Base-by-base conservation (phyloP, 2,113 vertebrate species). In the Erinaceus europaeus region DNA sequence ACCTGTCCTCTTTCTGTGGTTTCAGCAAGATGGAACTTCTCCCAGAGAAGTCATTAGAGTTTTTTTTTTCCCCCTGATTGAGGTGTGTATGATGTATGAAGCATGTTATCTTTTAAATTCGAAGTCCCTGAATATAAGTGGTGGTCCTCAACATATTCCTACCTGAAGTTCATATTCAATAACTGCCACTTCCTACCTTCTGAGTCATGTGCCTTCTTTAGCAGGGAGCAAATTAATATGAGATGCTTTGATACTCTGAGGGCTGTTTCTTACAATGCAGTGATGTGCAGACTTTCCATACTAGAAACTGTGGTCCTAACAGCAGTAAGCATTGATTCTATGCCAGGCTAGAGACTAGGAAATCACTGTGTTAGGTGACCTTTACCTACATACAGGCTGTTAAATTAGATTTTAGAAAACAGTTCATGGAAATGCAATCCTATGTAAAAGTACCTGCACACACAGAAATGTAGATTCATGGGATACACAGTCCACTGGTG, bases 391-490 rank as follows among this genome's bases (percentile, higher is more conserved):
- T 86, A 57, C 48, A 27, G 34, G n/a, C 34, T 53, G 2, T 32
- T 77, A 80, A 59, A 57, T 57, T 65, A 15, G 36, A 57, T 64
- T 93, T 71, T 59, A 80, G 46, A n/a, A n/a, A n/a, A 88, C 73
- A 75, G 71, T 65, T 15, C 40, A 32, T 5, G 20, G 53, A 81
- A 76, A 81, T n/a, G 36, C 20, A 72, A 36, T 48, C 29, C 42
- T 75, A 46, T 64, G 4, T 55, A 36, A 62, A 80, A 90, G 15
- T 4, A 25, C 8, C 32, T 5, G 9, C 14, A 32, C 29, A 62
- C 3, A n/a, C 9, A 48, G 1, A 65, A 3, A 78, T n/a, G 23
- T 8, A 74, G 52, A 84, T 73, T 53, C 40, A 84, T 64, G 62
- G 3, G 25, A 34, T 32, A 18, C n/a, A 67, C 27, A 82, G 4